These are phyloP conservation scores for Cyprinella venusta DNA, from an alignment of 2,797 vertebrate genomes.

Conservation along the genomic window DNA sequence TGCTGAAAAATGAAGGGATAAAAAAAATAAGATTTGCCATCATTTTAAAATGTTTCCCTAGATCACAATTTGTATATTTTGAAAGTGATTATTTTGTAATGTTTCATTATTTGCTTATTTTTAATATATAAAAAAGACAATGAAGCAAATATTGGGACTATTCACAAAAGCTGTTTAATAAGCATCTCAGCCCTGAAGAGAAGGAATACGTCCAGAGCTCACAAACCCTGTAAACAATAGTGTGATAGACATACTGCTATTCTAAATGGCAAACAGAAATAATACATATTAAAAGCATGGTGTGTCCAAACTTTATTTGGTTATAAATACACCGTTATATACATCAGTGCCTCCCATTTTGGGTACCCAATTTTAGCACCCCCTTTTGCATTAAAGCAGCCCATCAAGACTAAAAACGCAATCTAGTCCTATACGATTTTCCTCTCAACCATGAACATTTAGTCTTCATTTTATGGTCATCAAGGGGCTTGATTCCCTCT, in stretches of 20 bases:
- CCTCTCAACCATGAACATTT: slow-evolving; percentile 76
- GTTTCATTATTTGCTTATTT: neutral
- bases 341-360: slow-evolving; percentile 13
- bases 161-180: neutral
- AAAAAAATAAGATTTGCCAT: neutral
- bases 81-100: neutral
- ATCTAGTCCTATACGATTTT: slow-evolving; percentile 71
- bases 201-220: neutral
- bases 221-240: neutral
- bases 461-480: slow-evolving; percentile 76
- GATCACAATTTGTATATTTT: neutral
- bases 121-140: neutral
- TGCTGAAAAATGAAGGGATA: neutral
- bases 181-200: neutral
- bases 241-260: neutral
- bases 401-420: slow-evolving; percentile 78
- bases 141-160: neutral
- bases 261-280: neutral
- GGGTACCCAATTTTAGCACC: slow-evolving; percentile 29
- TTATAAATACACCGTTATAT: slow-evolving; percentile 7
- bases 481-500: slow-evolving; percentile 75
- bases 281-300: neutral
- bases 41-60: neutral
- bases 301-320: neutral
- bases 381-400: slow-evolving; percentile 74